Evolutionary conservation across 2,888 invertebrate species (phyloP).

Genomic region (Entomobrya proxima): DNA sequence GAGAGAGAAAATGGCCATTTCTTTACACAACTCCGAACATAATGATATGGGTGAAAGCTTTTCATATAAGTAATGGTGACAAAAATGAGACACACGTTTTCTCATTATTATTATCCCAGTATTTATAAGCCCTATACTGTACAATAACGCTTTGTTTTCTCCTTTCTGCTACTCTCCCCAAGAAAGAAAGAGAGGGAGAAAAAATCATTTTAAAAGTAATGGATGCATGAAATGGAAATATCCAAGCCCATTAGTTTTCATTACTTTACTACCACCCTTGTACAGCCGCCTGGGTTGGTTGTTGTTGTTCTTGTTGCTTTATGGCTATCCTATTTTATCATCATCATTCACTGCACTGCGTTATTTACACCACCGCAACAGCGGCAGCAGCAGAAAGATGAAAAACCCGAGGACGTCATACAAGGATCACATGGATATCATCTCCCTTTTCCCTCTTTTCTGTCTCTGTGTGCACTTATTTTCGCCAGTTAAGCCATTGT

Average conservation of each 20-base stretch:
- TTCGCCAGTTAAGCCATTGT: neutral
- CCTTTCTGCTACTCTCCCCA: neutral
- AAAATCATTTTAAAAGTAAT: constrained; percentile 58
- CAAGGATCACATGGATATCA: neutral
- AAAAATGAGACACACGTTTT: constrained; percentile 36
- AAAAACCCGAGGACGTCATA: constrained; percentile 9
- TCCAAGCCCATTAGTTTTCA: constrained; percentile 69
- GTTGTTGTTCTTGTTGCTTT: neutral
- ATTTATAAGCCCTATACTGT: no score
- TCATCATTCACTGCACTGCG: constrained; percentile 32
- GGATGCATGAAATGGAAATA: constrained; percentile 65
- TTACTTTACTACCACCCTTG: constrained; percentile 27
- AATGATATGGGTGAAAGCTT: neutral
- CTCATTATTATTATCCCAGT: neutral
- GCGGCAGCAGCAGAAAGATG: neutral
- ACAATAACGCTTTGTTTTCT: no score
- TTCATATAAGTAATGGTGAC: constrained; percentile 29
- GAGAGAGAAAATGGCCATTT: neutral
- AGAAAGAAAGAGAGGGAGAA: neutral
- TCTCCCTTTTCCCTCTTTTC: neutral
- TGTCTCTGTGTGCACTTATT: neutral
- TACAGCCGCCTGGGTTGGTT: neutral
- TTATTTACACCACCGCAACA: constrained; percentile 21
- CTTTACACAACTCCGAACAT: neutral
- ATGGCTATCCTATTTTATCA: constrained; percentile 6